These are phyloP conservation scores for Torymus tubicola DNA, from an alignment of 2,888 invertebrate species.

Conservation along the genomic window DNA sequence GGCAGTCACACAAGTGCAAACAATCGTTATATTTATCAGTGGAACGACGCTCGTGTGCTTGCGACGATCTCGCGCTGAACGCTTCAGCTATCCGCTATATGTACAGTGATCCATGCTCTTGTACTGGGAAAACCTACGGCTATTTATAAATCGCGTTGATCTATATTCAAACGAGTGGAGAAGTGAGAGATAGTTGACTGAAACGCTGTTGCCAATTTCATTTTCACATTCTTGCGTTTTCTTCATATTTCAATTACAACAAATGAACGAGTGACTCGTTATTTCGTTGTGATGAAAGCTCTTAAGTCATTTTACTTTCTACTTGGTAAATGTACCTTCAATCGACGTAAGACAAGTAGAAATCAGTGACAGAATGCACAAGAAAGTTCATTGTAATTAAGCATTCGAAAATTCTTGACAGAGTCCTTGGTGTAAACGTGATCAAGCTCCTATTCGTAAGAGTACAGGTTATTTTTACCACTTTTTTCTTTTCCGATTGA, in stretches of 20 bases:
- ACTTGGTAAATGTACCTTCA: not conserved
- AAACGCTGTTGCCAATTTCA: not conserved
- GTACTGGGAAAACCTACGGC: too few relatives aligned
- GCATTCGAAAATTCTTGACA: constrained; percentile 46
- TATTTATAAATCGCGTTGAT: too few relatives aligned
- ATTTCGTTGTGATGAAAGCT: not conserved
- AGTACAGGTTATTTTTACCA: constrained; percentile 52
- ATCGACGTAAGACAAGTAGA: constrained; percentile 33
- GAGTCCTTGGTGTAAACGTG: constrained; percentile 51
- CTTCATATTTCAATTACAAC: too few relatives aligned
- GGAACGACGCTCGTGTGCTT: too few relatives aligned
- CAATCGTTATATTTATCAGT: too few relatives aligned
- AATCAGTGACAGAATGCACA: constrained; percentile 33
- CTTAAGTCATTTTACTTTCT: not conserved
- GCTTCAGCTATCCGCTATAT: too few relatives aligned
- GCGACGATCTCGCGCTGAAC: too few relatives aligned
- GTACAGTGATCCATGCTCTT: too few relatives aligned
- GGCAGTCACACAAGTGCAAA: too few relatives aligned
- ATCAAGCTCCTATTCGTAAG: constrained; percentile 14
- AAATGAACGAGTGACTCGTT: too few relatives aligned
- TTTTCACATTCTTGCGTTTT: too few relatives aligned
- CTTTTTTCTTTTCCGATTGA: constrained; percentile 50
- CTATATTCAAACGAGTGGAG: not conserved
- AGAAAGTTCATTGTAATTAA: constrained; percentile 37
- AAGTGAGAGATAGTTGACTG: not conserved